These are phyloP conservation scores for Triplophysa bombifrons DNA, from an alignment of 2,797 vertebrate genomes.

Conservation along the genomic window DNA sequence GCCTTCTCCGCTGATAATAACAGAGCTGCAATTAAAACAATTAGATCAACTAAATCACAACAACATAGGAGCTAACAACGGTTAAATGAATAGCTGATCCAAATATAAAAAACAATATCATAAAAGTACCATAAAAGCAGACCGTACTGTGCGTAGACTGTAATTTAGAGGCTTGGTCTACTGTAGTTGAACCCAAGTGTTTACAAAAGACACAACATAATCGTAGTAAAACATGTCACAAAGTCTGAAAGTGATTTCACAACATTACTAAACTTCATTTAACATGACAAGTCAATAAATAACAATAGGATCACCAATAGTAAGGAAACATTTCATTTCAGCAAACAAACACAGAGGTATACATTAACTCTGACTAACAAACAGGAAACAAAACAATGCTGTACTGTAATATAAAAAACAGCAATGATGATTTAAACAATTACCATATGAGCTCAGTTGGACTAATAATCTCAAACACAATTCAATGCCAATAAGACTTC, in stretches of 20 bases:
- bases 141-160: neutral
- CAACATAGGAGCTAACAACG: slow-evolving; percentile 1
- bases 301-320: neutral
- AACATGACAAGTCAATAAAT: neutral
- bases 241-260: neutral
- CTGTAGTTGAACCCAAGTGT: neutral
- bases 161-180: neutral
- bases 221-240: neutral
- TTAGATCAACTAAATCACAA: slow-evolving; percentile 6
- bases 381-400: neutral
- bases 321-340: neutral
- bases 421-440: neutral
- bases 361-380: too few species aligned
- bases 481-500: neutral
- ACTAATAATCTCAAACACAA: neutral
- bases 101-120: slow-evolving; percentile 15
- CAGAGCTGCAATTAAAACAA: slow-evolving; percentile 1
- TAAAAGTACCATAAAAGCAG: neutral
- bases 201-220: neutral
- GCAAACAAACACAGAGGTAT: neutral
- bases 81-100: slow-evolving; percentile 1
- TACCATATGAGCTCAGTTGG: too few species aligned
- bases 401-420: neutral
- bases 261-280: neutral
- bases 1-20: slow-evolving; percentile 1